Evolutionary conservation across 2,797 vertebrate genomes (phyloP), one percentile per base, ranked within the genome.

Genomic region (Lophius americanus): DNA sequence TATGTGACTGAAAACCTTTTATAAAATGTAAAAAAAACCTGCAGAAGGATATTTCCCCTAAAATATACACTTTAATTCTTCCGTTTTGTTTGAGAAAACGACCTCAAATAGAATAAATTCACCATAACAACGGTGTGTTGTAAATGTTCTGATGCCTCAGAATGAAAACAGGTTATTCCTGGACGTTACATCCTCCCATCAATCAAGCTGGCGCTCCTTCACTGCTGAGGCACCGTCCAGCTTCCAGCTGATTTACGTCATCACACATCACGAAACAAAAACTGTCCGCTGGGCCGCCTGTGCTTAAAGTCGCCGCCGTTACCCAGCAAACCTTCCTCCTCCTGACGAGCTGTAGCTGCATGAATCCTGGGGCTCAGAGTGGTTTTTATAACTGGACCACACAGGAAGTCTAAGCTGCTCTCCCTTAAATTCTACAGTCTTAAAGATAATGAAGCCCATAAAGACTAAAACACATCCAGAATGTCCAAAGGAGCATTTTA

Each of bases 311-410:
- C 12, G 23, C 46, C 49, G n/a, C 37, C 11, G 33, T 65, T 52
- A 39, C 43, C 38, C 38, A 61, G 32, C 43, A 47, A 54, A 14
- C 60, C 61, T 43, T n/a, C 7, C 11, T 56, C 23, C 23, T 23
- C 23, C 23, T 23, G 78, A 39, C 42, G 35, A 39, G 52, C 7
- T n/a, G 44, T 8, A 56, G 23, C 6, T 50, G 51, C 60, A 64
- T 39, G 48, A 64, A 73, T 41, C 6, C 42, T 58, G 46, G 23
- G 68, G 47, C 52, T 69, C 54, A 52, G 44, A 59, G 50, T 42
- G 36, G 50, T 53, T 47, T 56, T 59, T 64, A 7, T 52, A 47
- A 23, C 23, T 23, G 23, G 23, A 47, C 39, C 23, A 41, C 12
- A 12, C 3, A 1, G 2, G 14, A 23, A 35, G 39, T 7, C 42